These are phyloP conservation scores for Chloebia gouldiae DNA, from an alignment of 2,113 vertebrate species.

Conservation along the genomic window DNA sequence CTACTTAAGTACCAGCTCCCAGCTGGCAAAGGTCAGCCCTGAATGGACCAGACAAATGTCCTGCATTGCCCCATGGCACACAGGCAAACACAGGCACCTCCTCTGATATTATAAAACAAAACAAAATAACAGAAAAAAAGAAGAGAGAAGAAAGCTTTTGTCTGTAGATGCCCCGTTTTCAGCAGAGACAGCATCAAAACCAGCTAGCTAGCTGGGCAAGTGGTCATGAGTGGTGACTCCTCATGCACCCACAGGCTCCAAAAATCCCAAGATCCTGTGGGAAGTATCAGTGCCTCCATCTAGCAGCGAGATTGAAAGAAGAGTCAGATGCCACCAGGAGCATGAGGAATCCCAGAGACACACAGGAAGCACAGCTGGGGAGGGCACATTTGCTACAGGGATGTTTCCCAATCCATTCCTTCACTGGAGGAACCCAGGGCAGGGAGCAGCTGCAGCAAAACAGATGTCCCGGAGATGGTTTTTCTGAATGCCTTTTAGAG, in stretches of 20 bases:
- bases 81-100: neutral
- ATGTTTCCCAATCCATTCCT: neutral
- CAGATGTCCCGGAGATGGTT: fast-evolving
- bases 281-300: neutral
- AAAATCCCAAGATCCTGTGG: neutral
- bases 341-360: neutral
- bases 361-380: neutral
- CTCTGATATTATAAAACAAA: neutral
- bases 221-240: neutral
- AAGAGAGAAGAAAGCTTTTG: neutral
- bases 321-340: neutral
- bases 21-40: neutral
- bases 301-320: neutral
- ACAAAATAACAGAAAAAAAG: neutral
- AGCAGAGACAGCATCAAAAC: neutral
- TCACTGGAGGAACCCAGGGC: fast-evolving
- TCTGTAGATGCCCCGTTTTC: neutral
- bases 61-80: neutral
- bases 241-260: neutral
- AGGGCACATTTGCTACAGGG: neutral
- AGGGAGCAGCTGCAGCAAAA: neutral
- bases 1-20: neutral
- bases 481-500: neutral
- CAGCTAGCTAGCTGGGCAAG: neutral
- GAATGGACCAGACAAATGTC: neutral